phyloP scores from a whole-genome alignment of 2,113 vertebrate genomes.

The Holacanthus passer region DNA sequence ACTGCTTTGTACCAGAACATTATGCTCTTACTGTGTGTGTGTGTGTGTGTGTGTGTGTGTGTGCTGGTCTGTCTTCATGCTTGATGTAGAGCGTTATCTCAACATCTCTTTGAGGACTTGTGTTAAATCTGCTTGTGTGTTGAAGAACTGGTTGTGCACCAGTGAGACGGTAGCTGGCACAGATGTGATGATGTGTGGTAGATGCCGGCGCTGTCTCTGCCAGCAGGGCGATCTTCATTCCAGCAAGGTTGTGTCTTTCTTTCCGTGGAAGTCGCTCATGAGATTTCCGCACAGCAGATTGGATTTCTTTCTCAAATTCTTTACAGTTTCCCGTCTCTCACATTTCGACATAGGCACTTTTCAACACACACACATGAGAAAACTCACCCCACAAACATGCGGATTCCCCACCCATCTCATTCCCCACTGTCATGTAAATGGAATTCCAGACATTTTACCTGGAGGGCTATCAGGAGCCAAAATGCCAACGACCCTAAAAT shows the following conservation, averaged over 20 bases:
- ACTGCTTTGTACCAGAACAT: slow-evolving; percentile 18
- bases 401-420: slow-evolving; percentile 33
- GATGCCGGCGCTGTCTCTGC: slow-evolving; percentile 40
- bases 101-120: slow-evolving; percentile 29
- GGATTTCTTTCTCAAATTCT: background rate
- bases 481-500: background rate
- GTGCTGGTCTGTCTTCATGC: background rate
- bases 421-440: slow-evolving; percentile 49
- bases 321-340: background rate
- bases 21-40: background rate
- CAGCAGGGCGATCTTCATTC: slow-evolving; percentile 52
- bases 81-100: slow-evolving; percentile 25
- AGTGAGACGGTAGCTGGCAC: slow-evolving; percentile 3
- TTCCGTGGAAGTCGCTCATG: background rate
- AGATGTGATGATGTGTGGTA: slow-evolving; percentile 7
- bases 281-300: background rate
- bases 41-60: background rate
- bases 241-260: slow-evolving; percentile 27
- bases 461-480: slow-evolving; percentile 4
- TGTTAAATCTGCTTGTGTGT: slow-evolving; percentile 1
- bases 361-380: background rate
- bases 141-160: slow-evolving; percentile 30
- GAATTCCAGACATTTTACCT: slow-evolving; percentile 66
- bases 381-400: slow-evolving; percentile 36
- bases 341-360: background rate